Percentiles rank a stretch among this genome's conserved stretches.
Conservation (phyloP, 2,113 vertebrate genomes). For the Melospiza melodia region DNA sequence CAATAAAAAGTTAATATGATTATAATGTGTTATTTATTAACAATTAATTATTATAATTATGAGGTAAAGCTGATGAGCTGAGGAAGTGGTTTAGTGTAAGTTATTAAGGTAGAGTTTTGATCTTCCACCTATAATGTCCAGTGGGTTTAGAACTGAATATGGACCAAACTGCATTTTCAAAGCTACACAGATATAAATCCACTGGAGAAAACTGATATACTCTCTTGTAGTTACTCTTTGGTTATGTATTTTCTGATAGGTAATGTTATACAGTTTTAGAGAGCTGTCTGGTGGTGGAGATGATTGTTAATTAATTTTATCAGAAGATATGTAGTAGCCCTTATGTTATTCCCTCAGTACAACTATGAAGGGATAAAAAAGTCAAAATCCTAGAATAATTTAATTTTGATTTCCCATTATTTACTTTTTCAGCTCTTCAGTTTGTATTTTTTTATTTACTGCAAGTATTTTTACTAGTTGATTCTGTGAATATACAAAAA, state of each 20-base stretch:
- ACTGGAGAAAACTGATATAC: neutral
- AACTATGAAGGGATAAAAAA: neutral
- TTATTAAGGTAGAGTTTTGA: neutral
- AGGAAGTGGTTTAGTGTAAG: neutral
- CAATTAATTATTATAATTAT: constrained; percentile 41
- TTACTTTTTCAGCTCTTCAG: neutral
- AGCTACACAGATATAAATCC: neutral
- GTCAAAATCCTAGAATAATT: neutral
- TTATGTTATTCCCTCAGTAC: neutral
- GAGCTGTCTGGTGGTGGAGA: neutral
- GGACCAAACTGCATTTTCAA: neutral
- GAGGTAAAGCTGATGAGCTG: neutral
- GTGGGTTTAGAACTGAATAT: neutral
- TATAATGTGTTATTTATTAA: constrained; percentile 18
- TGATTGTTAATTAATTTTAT: neutral
- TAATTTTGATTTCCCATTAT: neutral
- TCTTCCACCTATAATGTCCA: neutral
- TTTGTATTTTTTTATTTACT: neutral
- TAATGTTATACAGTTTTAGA: neutral
- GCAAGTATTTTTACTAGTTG: neutral
- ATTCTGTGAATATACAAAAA: neutral
- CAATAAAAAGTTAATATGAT: constrained; percentile 22
- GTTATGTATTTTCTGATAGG: neutral
- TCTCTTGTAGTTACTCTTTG: neutral
- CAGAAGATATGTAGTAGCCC: neutral